Evolutionary conservation across 2,888 invertebrate genomes (phyloP), one percentile per base, ranked within the genome.

Genomic region (Apamea sordens): DNA sequence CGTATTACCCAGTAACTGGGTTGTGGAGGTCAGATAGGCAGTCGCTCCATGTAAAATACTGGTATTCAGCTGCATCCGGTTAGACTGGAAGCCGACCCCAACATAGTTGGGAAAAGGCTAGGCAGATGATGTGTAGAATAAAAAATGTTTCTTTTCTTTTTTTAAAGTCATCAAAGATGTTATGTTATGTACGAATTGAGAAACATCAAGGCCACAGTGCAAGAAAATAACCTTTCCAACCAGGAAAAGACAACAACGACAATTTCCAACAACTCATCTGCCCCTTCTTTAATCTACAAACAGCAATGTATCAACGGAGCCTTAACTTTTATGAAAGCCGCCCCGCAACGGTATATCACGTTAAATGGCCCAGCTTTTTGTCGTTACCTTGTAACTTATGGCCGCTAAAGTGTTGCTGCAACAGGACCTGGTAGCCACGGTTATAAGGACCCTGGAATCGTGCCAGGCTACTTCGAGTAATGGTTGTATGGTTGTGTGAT

Each of bases 361-460:
- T 94, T 95, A 95, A 95, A 95, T 95, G 95, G 94, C 91, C 90
- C 92, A 93, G 93, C 94, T 94, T 94, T 94, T 94, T 94, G 94
- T 94, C 94, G 93, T 93, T 93, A 94, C 94, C 94, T 95, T 94
- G 94, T 95, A 93, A 95, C 92, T 95, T 94, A 95, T 93, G 92
- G 93, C 93, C 76, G 76, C 73, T 67, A 73, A 86, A 87, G 86
- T 90, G 87, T 87, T 86, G 85, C 86, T 86, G 79, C 88, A 86
- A 89, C 87, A 88, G 85, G 87, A 87, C 67, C 85, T 85, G 74
- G 73, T 81, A 74, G 80, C 72, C 77, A 69, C 73, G 81, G 82
- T 65, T 80, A 71, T 84, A 79, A 87, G 84, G 83, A 79, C 75
- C 75, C 73, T 86, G 79, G 84, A 80, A 32, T 2, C 4, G 28